These are phyloP conservation scores for Sinopyrophorus schimmeli DNA, from an alignment of 2,888 invertebrate genomes.

Conservation along the genomic window DNA sequence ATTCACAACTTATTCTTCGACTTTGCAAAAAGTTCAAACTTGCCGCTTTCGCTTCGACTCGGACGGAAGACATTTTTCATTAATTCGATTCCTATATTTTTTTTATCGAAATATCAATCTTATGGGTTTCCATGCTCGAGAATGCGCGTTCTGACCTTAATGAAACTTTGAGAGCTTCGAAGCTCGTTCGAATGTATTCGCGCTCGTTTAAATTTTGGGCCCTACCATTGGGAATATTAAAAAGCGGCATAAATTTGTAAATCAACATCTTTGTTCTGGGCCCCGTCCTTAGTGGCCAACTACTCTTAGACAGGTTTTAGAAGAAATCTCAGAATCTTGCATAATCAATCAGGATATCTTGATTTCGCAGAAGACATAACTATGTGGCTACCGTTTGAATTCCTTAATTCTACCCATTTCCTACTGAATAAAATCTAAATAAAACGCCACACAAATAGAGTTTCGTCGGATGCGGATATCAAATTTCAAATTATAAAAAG, in stretches of 20 bases:
- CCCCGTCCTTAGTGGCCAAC: conserved; percentile 22
- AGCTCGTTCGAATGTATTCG: too few species aligned
- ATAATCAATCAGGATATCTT: conserved; percentile 35
- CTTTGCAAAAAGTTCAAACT: too few species aligned
- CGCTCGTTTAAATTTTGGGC: too few species aligned
- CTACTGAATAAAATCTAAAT: conserved; percentile 14
- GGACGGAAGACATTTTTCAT: too few species aligned
- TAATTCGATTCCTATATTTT: too few species aligned
- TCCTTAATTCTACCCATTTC: conserved; percentile 20
- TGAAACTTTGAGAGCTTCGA: too few species aligned
- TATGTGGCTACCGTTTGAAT: conserved; percentile 32
- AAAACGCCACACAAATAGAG: too few species aligned
- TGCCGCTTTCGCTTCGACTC: too few species aligned
- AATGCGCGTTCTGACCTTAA: too few species aligned
- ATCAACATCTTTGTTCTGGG: conserved; percentile 31
- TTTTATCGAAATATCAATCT: too few species aligned
- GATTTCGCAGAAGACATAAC: conserved; percentile 33
- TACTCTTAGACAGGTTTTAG: conserved; percentile 31
- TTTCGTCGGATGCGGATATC: conserved; percentile 17
- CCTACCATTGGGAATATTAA: conserved; percentile 21
- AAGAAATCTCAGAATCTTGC: conserved; percentile 32
- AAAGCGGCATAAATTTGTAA: conserved; percentile 29
- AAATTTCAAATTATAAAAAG: conserved; percentile 7
- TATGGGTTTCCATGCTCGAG: too few species aligned
- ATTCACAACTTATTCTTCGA: conserved; percentile 12